Base-by-base conservation (phyloP, 2,797 vertebrate genomes). In the Lepus oiostolus region DNA sequence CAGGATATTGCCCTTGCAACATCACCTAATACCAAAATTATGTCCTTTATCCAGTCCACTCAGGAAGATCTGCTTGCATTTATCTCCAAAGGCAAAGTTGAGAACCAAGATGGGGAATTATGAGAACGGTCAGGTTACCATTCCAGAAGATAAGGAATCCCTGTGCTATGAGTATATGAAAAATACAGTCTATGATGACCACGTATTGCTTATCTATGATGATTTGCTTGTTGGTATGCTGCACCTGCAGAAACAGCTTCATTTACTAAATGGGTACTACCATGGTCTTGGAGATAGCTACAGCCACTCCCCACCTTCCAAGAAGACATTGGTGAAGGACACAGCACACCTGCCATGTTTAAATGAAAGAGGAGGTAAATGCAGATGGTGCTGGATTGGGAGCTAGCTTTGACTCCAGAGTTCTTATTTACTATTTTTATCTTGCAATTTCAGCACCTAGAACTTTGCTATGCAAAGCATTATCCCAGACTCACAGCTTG, bases 51-150 rank as follows among this genome's bases (percentile, higher is more conserved):
- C 99, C 93, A 99, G 98, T 81, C 98, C 98, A 90, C 99, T 99
- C 96, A 99, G 94, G 97, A 99, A 99, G 80, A 99, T 95, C 97
- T 99, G 98, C 98, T 99, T 99, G 98, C 99, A 99, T 97, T 99
- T 99, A 98, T 99, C 99, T 98, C 99, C 99, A 98, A 99, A 99
- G 90, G 98, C 98, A 94, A 99, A 99, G 97, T 99, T 99, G 97
- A 99, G 98, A 72, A 98, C 99, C 98, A 99, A 99, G 28, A 99
- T 99, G 77, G 99, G 99, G 97, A 99, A 99, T 98, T 97, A 99
- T 99, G 97, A 99, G 98, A 63, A 99, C 99, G 84, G 99, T 98
- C 95, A 99, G 95, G 96, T 99, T 99, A 85, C 99, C 99, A 90
- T 98, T 97, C 99, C 99, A 99, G 96, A 99, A 99, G n/a, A 96